Conservation (phyloP, 92 coral and sea anemone genomes). For the Actinernus sp. region DNA sequence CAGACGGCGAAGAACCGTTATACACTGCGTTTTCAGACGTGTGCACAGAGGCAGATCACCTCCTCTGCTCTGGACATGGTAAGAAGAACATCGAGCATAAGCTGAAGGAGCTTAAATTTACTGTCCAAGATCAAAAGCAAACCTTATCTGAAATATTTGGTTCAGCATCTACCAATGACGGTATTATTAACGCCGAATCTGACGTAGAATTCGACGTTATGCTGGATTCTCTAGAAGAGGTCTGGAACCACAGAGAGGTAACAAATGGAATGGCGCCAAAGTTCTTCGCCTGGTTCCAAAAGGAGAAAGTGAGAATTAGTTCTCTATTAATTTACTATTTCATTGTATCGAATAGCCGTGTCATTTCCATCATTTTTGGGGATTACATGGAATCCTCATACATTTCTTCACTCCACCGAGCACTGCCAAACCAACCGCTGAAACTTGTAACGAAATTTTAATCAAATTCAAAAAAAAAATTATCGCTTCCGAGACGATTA, state of each 20-base stretch:
- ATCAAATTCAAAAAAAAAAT: too few relatives aligned
- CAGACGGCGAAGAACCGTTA: slow-evolving; percentile 8
- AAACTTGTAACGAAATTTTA: too few relatives aligned
- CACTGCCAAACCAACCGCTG: too few relatives aligned
- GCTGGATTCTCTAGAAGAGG: not conserved
- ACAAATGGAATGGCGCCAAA: not conserved
- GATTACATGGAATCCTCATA: too few relatives aligned
- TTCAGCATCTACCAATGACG: not conserved
- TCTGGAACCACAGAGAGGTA: slow-evolving; percentile 6
- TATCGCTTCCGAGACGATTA: too few relatives aligned
- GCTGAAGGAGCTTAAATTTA: not conserved
- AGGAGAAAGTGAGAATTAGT: not conserved
- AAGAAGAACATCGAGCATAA: slow-evolving; percentile 1
- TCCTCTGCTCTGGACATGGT: slow-evolving; percentile 12
- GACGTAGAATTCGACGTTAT: not conserved
- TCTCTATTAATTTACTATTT: too few relatives aligned
- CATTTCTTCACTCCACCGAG: too few relatives aligned
- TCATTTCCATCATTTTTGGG: too few relatives aligned
- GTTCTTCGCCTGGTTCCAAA: slow-evolving; percentile 6
- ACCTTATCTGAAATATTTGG: not conserved
- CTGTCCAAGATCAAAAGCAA: not conserved
- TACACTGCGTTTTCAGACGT: slow-evolving; percentile 20
- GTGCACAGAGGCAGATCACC: slow-evolving; percentile 14
- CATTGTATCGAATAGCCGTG: too few relatives aligned
- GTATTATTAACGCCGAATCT: slow-evolving; percentile 4